Evolutionary conservation across 2,113 vertebrate genomes (phyloP).

Genomic region (Amphilophus citrinellus): DNA sequence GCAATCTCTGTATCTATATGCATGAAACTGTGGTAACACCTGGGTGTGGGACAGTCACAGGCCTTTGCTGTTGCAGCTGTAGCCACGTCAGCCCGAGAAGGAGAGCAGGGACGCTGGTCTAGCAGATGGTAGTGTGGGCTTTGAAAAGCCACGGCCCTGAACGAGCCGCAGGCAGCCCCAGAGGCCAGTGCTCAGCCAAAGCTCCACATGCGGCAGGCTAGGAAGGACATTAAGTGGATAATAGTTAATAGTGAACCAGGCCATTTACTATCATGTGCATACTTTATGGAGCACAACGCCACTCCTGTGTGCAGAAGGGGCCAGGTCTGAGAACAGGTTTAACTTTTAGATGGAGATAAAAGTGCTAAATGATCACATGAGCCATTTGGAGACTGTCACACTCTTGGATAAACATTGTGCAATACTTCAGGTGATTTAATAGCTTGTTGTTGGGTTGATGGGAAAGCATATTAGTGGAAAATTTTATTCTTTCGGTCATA

Average conservation of each 20-base stretch:
- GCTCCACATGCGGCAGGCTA: slow-evolving; percentile 76
- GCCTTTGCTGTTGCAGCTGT: slow-evolving; percentile 45
- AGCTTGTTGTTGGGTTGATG: slow-evolving; percentile 57
- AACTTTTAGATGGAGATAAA: slow-evolving; percentile 80
- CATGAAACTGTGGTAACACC: slow-evolving; percentile 63
- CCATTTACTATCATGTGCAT: slow-evolving; percentile 83
- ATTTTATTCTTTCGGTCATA: slow-evolving; percentile 63
- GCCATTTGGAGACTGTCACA: slow-evolving; percentile 66
- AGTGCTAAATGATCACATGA: slow-evolving; percentile 59
- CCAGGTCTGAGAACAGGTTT: slow-evolving; percentile 54
- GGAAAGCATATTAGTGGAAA: slow-evolving; percentile 49
- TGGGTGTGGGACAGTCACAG: slow-evolving; percentile 50
- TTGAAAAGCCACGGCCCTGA: slow-evolving; percentile 80
- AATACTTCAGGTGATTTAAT: slow-evolving; percentile 69
- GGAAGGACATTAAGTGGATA: slow-evolving; percentile 81
- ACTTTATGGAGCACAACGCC: slow-evolving; percentile 82
- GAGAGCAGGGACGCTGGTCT: slow-evolving; percentile 51
- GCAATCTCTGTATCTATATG: slow-evolving; percentile 68
- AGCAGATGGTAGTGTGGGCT: slow-evolving; percentile 78
- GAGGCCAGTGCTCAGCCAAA: slow-evolving; percentile 69
- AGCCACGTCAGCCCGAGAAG: slow-evolving; percentile 55
- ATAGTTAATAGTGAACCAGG: slow-evolving; percentile 85
- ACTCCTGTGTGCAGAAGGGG: slow-evolving; percentile 63
- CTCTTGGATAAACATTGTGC: slow-evolving; percentile 79
- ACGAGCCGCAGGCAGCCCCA: slow-evolving; percentile 80